A percentile compares a stretch with the other conserved stretches of the same genome.
Conservation (phyloP, 2,113 vertebrate genomes). For the Bos indicus region DNA sequence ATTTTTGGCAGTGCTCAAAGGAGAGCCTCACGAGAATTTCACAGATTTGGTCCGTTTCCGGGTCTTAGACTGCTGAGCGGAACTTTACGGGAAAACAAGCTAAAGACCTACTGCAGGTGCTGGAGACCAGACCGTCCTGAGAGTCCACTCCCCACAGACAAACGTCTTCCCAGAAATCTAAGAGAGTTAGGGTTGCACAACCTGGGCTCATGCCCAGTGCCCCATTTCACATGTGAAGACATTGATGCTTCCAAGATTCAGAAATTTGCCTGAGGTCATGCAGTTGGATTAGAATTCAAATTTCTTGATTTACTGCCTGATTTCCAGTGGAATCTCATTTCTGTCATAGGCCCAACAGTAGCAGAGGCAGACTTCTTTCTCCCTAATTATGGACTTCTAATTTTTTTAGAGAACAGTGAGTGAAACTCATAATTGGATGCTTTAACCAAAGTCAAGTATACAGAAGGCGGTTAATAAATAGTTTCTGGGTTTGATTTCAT, state of each 20-base stretch:
- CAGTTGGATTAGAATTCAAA: neutral
- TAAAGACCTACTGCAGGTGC: slow-evolving; percentile 55
- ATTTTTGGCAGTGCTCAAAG: slow-evolving; percentile 34
- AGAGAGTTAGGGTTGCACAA: neutral
- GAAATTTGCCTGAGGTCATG: neutral
- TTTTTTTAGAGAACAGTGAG: neutral
- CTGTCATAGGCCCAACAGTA: neutral
- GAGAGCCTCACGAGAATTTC: slow-evolving; percentile 45
- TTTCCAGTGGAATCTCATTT: slow-evolving; percentile 24
- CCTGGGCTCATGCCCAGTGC: neutral
- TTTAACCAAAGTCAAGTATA: neutral
- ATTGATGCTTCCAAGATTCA: neutral
- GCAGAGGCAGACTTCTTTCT: neutral
- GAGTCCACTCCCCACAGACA: slow-evolving; percentile 25
- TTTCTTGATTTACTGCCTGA: slow-evolving; percentile 29
- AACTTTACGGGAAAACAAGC: slow-evolving; percentile 2
- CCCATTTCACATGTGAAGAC: neutral
- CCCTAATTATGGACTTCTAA: neutral
- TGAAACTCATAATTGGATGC: neutral
- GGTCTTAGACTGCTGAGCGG: slow-evolving; percentile 20
- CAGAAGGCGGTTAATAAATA: neutral
- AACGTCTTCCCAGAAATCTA: slow-evolving; percentile 41
- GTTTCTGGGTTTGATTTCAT: neutral
- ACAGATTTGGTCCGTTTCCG: slow-evolving; percentile 52
- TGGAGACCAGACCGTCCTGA: slow-evolving; percentile 27